These are phyloP conservation scores for Synanceia verrucosa DNA, from an alignment of 2,797 vertebrate species.

Conservation along the genomic window DNA sequence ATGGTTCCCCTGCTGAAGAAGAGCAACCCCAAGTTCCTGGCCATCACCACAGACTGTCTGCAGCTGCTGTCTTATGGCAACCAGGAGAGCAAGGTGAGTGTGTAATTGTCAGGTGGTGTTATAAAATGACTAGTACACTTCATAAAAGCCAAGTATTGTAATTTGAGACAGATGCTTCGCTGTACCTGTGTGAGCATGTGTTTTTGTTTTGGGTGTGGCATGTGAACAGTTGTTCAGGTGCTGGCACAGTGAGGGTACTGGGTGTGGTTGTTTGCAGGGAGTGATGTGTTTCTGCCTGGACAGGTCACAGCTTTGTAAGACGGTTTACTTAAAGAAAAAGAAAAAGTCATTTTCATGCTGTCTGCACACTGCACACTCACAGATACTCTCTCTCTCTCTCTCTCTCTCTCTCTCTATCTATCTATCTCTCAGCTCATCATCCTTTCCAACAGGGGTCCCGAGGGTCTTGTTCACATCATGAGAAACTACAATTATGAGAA, in stretches of 20 bases:
- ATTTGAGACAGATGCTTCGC: conserved; percentile 1
- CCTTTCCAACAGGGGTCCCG: conserved; percentile 92
- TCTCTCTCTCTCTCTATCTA: conserved; percentile 11
- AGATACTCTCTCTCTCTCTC: conserved; percentile 2
- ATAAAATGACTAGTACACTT: neutral
- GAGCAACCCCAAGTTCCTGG: conserved; percentile 97
- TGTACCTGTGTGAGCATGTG: conserved; percentile 31
- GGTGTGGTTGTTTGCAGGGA: conserved; percentile 40
- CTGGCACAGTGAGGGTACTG: neutral
- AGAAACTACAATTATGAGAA: conserved; percentile 95
- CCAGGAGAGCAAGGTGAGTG: conserved; percentile 95
- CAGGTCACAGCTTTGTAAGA: neutral
- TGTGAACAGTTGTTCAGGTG: conserved; percentile 53
- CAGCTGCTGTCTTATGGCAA: conserved; percentile 97
- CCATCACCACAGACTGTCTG: conserved; percentile 98
- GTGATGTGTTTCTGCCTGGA: neutral
- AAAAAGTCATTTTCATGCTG: neutral
- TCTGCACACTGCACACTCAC: neutral
- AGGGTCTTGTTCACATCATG: conserved; percentile 97
- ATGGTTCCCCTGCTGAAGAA: conserved; percentile 99
- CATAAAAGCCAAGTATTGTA: neutral
- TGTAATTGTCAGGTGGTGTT: neutral
- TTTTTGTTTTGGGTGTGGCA: conserved; percentile 63
- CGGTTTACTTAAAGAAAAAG: neutral
- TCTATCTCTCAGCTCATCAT: conserved; percentile 92